phyloP scores from a whole-genome alignment of 2,797 vertebrate genomes.

The Amblyraja radiata region DNA sequence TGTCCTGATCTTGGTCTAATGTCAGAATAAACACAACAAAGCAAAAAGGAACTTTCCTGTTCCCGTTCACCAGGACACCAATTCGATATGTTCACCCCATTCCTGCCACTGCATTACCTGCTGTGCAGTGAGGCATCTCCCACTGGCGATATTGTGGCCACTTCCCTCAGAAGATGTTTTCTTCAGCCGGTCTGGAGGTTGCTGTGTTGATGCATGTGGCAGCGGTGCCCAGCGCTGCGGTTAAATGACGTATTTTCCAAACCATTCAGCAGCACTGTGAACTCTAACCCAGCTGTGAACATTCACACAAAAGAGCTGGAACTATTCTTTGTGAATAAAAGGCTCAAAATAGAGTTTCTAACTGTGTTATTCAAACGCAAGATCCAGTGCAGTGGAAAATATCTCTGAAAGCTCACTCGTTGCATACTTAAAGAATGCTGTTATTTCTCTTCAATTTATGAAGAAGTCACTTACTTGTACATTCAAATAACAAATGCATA shows the following conservation, averaged over 20 bases:
- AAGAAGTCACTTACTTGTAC: neutral
- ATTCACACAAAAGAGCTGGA: neutral
- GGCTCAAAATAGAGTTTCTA: neutral
- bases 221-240: neutral
- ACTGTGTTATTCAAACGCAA: constrained; percentile 12
- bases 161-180: neutral
- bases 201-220: neutral
- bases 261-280: neutral
- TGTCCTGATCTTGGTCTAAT: neutral
- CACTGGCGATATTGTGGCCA: neutral
- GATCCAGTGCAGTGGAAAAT: neutral
- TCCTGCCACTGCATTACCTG: neutral
- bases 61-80: too few relatives aligned
- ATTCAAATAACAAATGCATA: neutral
- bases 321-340: neutral
- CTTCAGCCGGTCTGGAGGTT: neutral
- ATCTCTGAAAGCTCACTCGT: neutral
- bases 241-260: neutral
- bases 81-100: neutral
- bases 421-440: neutral
- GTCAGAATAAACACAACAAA: neutral
- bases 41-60: neutral
- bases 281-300: constrained; percentile 21
- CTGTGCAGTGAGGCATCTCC: neutral
- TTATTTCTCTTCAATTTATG: neutral